Conservation (phyloP, 2,797 vertebrate species). For the Pelodytes ibericus region DNA sequence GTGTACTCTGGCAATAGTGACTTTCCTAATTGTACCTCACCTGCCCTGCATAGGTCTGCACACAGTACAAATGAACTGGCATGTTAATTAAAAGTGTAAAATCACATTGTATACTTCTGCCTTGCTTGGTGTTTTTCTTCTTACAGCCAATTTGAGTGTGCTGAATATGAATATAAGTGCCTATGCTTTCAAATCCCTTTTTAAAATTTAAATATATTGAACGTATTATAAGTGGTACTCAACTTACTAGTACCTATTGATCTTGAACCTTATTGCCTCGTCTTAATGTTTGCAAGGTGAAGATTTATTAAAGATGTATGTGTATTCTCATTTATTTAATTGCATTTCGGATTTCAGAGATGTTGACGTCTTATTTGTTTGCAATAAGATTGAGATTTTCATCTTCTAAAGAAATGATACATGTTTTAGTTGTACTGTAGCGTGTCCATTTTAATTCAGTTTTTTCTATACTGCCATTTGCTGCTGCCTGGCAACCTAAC, state of each 20-base stretch:
- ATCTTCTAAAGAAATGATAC: slow-evolving; percentile 12
- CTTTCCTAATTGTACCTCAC: too few relatives aligned
- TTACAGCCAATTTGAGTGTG: slow-evolving; percentile 17
- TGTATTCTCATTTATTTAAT: slow-evolving; percentile 20
- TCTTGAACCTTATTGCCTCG: slow-evolving; percentile 34
- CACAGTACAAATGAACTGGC: too few relatives aligned
- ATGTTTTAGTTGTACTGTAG: background rate
- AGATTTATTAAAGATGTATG: slow-evolving; percentile 50
- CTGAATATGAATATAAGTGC: slow-evolving; percentile 16
- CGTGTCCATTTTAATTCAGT: background rate
- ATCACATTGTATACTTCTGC: too few relatives aligned
- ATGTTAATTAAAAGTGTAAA: too few relatives aligned
- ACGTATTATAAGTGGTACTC: slow-evolving; percentile 40
- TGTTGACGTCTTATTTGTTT: slow-evolving; percentile 14
- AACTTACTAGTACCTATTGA: slow-evolving; percentile 43
- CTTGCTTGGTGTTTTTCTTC: background rate
- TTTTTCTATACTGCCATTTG: background rate
- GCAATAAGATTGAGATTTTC: background rate
- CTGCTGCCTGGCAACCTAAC: background rate
- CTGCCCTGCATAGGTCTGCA: too few relatives aligned
- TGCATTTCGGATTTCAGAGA: background rate
- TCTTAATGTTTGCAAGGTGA: slow-evolving; percentile 41
- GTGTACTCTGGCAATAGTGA: too few relatives aligned
- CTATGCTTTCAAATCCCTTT: slow-evolving; percentile 42
- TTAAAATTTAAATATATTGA: slow-evolving; percentile 47